Percentiles rank a stretch among this genome's conserved stretches.
These are phyloP conservation scores for Jacana jacana DNA, from an alignment of 2,113 vertebrate genomes.

Conservation along the genomic window DNA sequence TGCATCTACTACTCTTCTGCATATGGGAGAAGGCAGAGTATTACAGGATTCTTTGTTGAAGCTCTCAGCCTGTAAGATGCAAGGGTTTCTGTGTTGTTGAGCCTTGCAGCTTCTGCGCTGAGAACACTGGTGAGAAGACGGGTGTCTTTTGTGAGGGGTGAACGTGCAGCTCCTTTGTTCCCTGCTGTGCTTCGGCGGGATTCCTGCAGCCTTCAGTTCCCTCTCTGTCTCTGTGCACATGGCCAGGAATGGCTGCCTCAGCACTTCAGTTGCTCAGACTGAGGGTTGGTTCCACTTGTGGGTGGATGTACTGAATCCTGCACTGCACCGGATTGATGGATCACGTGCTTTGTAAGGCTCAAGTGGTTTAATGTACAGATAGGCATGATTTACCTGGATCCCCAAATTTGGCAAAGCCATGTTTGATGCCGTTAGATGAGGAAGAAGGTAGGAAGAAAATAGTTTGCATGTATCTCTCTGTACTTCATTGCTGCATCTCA, in stretches of 20 bases:
- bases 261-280: neutral
- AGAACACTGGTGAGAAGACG: neutral
- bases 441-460: neutral
- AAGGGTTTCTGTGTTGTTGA: neutral
- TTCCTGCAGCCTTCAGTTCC: neutral
- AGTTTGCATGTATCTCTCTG: fast-evolving
- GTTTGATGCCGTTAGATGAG: neutral
- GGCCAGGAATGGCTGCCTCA: fast-evolving
- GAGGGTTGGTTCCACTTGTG: neutral
- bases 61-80: too few relatives aligned
- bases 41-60: neutral
- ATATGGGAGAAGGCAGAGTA: fast-evolving
- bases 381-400: neutral
- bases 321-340: neutral
- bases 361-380: neutral
- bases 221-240: fast-evolving
- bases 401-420: fast-evolving
- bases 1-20: fast-evolving
- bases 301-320: too few relatives aligned
- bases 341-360: neutral
- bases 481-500: neutral
- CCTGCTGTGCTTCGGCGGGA: neutral
- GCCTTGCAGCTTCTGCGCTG: neutral
- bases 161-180: neutral
- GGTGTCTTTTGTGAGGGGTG: neutral